These are phyloP conservation scores for Acrocephalus kingi DNA, from an alignment of 2,113 vertebrate genomes.

Conservation along the genomic window DNA sequence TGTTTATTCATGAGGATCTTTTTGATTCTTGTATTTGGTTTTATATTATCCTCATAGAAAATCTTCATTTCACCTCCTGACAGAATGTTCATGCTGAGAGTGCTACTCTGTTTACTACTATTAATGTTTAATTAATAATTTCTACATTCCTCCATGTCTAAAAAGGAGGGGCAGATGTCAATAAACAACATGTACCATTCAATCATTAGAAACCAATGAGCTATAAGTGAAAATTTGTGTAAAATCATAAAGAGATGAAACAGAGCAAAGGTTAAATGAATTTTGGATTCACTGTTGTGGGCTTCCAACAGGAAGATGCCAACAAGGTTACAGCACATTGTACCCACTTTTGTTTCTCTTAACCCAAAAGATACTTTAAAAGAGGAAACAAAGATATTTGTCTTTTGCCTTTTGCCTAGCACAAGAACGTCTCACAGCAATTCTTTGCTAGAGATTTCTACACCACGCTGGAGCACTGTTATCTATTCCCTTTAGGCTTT, in stretches of 20 bases:
- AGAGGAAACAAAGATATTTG: background rate
- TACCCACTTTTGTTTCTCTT: background rate
- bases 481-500: background rate
- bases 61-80: background rate
- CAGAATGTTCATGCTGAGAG: background rate
- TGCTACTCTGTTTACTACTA: background rate
- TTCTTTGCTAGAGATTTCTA: background rate
- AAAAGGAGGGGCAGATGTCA: background rate
- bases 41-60: background rate
- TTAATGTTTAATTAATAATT: background rate
- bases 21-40: background rate
- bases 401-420: background rate
- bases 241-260: background rate
- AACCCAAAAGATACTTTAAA: background rate
- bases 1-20: background rate
- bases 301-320: background rate
- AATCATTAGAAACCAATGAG: background rate
- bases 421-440: background rate
- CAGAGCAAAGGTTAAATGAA: background rate
- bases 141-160: background rate
- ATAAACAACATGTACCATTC: background rate
- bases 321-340: background rate
- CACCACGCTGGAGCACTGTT: background rate
- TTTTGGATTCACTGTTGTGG: background rate
- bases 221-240: background rate